Evolutionary conservation across 2,888 invertebrate genomes (phyloP).

Genomic region (Cyrtodaria siliqua): DNA sequence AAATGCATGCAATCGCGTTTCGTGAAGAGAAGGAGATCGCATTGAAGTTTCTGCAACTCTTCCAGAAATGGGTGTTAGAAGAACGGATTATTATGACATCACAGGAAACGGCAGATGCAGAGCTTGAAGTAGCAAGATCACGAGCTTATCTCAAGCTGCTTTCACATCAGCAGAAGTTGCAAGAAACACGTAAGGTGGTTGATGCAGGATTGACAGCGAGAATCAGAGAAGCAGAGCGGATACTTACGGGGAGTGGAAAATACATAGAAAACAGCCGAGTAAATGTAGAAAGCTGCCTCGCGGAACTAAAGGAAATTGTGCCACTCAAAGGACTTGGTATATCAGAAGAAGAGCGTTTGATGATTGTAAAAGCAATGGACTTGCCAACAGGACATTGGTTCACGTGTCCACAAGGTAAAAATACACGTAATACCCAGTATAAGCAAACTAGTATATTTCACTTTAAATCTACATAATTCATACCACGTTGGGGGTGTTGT

Average conservation of each 20-base stretch:
- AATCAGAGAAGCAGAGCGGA: conserved; percentile 23
- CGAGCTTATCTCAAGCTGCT: conserved; percentile 38
- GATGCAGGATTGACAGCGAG: conserved; percentile 13
- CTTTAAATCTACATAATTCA: too few relatives aligned
- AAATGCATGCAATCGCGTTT: conserved; percentile 23
- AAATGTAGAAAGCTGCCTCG: too few relatives aligned
- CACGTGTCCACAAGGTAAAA: conserved; percentile 90
- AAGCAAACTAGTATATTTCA: too few relatives aligned
- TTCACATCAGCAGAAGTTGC: conserved; percentile 25
- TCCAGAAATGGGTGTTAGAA: conserved; percentile 47
- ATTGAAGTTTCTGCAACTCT: conserved; percentile 14
- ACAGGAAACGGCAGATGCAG: conserved; percentile 66
- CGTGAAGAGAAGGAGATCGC: conserved; percentile 13
- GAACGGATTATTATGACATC: conserved; percentile 50
- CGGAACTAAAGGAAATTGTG: conserved; percentile 35
- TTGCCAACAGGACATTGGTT: conserved; percentile 90
- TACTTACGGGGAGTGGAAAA: too few relatives aligned
- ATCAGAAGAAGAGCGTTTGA: conserved; percentile 86
- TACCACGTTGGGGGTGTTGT: too few relatives aligned
- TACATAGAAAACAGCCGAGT: too few relatives aligned
- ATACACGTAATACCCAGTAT: too few relatives aligned
- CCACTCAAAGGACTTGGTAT: conserved; percentile 72
- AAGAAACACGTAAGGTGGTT: conserved; percentile 10
- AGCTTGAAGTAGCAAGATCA: conserved; percentile 63
- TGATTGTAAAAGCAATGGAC: conserved; percentile 89